Base-by-base conservation (phyloP, 1,140 invertebrate species). In the Marisa cornuarietis region DNA sequence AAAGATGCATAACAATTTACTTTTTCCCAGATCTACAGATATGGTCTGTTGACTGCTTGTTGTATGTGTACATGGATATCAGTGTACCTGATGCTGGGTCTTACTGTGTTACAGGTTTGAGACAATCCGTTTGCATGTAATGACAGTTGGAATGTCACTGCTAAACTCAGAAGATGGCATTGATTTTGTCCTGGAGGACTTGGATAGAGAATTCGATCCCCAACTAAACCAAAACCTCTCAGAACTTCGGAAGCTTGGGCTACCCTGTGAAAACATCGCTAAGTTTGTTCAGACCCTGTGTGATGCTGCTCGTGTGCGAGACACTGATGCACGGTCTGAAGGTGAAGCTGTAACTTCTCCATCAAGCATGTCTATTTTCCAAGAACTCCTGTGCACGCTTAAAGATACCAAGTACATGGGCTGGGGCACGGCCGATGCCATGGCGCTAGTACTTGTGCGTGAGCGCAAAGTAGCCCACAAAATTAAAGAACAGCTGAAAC, bases 381-480 rank as follows among this genome's bases (percentile, higher is more conserved):
- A 79, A n/a, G 72, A 79, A 68, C 68, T 87, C 31, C 73, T 87
- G 7, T 49, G 83, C 26, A 83, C 82, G 16, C 66, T 88, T 16
- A 79, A 76, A 0, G 80, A 84, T 66, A 31, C 61, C 16, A 13
- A 71, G 18, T 79, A 82, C 68, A 84, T 86, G 20, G 73, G 82
- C 54, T 85, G 82, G 84, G 58, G 61, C 63, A 76, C 66, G 14
- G 58, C 72, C 31, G 77, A 78, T 16, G 75, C 83, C 26, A 86
- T 88, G 63, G 85, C 84, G 4, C 80, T 90, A 42, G 86, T 90
- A 24, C 81, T 90, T 8, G 88, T 90, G 2, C 85, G 86, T 52
- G 80, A 86, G 68, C 79, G 89, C 69, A 79, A 78, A 31, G 83
- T 83, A 20, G 89, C 89, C 18, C 80, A 81, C n/a, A 80, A 79